Evolutionary conservation across 2,888 invertebrate species (phyloP).

Genomic region (Drosophila bunnanda): DNA sequence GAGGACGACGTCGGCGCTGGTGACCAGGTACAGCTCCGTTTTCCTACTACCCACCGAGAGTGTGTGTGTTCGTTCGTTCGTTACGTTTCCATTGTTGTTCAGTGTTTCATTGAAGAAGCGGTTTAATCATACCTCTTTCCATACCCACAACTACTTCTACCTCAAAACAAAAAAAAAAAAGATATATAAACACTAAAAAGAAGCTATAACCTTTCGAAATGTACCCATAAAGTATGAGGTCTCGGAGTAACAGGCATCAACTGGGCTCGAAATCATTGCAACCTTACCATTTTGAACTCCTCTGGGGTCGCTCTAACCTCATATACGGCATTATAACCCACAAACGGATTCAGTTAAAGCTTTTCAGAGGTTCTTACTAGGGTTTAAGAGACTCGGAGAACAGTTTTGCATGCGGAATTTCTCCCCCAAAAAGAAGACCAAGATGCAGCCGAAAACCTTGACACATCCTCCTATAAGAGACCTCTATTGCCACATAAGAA

Average conservation of each 20-base stretch:
- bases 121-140: neutral
- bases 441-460: neutral
- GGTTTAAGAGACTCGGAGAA: neutral
- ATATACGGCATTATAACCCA: slow-evolving; percentile 22
- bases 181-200: neutral
- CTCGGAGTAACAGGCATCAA: slow-evolving; percentile 1
- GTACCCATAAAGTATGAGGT: neutral
- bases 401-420: slow-evolving; percentile 49
- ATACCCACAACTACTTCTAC: slow-evolving; percentile 1
- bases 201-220: neutral
- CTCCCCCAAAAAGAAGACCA: neutral
- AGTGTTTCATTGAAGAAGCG: slow-evolving; percentile 42
- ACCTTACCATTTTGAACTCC: neutral
- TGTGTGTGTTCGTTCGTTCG: slow-evolving; percentile 67
- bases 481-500: neutral
- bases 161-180: neutral
- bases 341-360: neutral
- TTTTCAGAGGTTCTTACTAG: slow-evolving; percentile 7
- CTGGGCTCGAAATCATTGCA: slow-evolving; percentile 20
- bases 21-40: slow-evolving; percentile 91
- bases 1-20: slow-evolving; percentile 98
- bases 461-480: neutral
- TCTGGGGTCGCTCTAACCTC: slow-evolving; percentile 33
- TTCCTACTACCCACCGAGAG: slow-evolving; percentile 35
- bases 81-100: slow-evolving; percentile 62